A percentile compares a stretch with the other conserved stretches of the same genome.
phyloP scores from a whole-genome alignment of 2,888 invertebrate genomes.

The Athalia cordata region DNA sequence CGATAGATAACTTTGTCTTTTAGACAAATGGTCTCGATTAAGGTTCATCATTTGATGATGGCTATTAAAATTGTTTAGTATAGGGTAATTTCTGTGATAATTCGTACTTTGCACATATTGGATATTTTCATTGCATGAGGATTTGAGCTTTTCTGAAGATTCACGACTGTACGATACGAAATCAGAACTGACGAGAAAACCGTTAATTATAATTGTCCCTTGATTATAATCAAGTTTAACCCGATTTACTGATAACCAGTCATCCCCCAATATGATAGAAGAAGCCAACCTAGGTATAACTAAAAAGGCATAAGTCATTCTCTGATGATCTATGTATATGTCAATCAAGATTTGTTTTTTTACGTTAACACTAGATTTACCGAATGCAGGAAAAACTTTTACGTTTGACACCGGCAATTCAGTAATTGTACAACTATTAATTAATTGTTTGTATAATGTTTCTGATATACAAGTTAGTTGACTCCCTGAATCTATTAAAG shows the following conservation, averaged over 20 bases:
- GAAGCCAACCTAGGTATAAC: constrained; percentile 38
- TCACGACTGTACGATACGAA: constrained; percentile 4
- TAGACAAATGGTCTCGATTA: not conserved
- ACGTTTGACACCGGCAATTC: constrained; percentile 50
- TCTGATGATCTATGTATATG: constrained; percentile 33
- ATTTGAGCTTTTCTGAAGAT: not conserved
- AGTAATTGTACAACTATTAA: constrained; percentile 36
- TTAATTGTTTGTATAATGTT: constrained; percentile 45
- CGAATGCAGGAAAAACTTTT: constrained; percentile 46
- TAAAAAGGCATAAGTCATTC: constrained; percentile 28
- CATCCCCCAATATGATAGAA: too few relatives aligned
- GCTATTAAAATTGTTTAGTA: too few relatives aligned
- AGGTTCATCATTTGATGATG: too few relatives aligned
- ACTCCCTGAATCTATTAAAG: constrained; percentile 52
- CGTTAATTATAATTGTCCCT: too few relatives aligned
- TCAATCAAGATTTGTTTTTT: constrained; percentile 47
- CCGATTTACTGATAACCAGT: too few relatives aligned
- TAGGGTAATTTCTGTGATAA: too few relatives aligned
- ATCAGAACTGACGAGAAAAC: not conserved
- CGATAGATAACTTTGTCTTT: too few relatives aligned
- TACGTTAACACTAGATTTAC: constrained; percentile 44
- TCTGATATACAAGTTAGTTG: constrained; percentile 52
- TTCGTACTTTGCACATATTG: constrained; percentile 18
- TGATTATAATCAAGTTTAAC: too few relatives aligned
- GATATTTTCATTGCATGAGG: constrained; percentile 7